Conservation (phyloP, 2,888 invertebrate species). For the Dicranocentrus wangi region DNA sequence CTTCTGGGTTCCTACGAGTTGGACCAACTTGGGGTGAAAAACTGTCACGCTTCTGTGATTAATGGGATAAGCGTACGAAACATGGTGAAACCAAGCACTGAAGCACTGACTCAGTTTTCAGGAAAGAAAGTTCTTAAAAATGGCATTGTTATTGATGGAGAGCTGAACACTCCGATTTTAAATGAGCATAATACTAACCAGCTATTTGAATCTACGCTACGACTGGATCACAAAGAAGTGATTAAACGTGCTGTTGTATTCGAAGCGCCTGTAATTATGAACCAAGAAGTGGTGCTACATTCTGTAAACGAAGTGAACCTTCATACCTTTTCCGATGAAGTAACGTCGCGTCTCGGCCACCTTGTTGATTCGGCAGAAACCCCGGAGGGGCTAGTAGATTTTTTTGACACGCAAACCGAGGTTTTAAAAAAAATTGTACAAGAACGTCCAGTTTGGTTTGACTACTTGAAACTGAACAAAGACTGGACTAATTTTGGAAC, state of each 20-base stretch:
- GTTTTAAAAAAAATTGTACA: constrained; percentile 1
- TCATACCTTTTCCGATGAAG: not conserved
- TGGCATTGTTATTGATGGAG: constrained; percentile 39
- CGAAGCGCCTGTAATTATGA: constrained; percentile 34
- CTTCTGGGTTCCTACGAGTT: constrained; percentile 55
- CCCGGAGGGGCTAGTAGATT: not conserved
- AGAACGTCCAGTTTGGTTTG: constrained; percentile 65
- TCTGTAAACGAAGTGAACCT: constrained; percentile 47
- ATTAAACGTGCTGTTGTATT: constrained; percentile 59
- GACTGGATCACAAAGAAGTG: constrained; percentile 19
- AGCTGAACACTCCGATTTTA: constrained; percentile 31
- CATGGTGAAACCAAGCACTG: constrained; percentile 14
- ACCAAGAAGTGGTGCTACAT: constrained; percentile 26
- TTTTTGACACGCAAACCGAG: not conserved
- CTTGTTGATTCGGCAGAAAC: constrained; percentile 11
- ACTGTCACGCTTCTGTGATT: constrained; percentile 47
- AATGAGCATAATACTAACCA: constrained; percentile 45
- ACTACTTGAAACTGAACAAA: constrained; percentile 58
- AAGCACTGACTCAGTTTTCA: constrained; percentile 17
- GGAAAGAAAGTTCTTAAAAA: constrained; percentile 63
- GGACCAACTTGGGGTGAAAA: constrained; percentile 35
- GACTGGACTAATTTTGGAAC: constrained; percentile 25
- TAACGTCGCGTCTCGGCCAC: constrained; percentile 15
- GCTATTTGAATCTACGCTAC: not conserved
- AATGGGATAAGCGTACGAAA: constrained; percentile 58